A percentile compares a stretch with the other conserved stretches of the same genome.
phyloP scores from a whole-genome alignment of 2,888 invertebrate genomes.

The Altica lythri region DNA sequence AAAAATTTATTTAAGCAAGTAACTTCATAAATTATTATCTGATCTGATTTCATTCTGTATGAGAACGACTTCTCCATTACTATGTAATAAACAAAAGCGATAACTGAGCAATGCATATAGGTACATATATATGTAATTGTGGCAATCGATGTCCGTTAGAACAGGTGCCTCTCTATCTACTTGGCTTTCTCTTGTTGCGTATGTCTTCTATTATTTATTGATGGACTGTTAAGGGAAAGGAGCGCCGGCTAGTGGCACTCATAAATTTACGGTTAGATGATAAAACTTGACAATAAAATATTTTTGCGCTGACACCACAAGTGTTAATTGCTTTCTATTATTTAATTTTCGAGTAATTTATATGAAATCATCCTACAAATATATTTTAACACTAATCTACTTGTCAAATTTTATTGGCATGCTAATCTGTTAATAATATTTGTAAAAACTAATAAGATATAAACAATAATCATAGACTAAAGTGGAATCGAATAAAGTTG shows the following conservation, averaged over 20 bases:
- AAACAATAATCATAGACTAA: too few relatives aligned
- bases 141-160: conserved; percentile 35
- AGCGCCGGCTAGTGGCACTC: conserved; percentile 29
- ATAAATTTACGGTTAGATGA: conserved; percentile 26
- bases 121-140: conserved; percentile 33
- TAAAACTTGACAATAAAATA: conserved; percentile 25
- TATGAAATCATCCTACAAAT: too few relatives aligned
- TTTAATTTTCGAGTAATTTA: conserved; percentile 11
- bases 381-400: too few relatives aligned
- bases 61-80: conserved; percentile 26
- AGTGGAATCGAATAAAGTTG: too few relatives aligned
- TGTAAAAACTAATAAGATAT: too few relatives aligned
- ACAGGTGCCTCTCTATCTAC: conserved; percentile 40
- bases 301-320: conserved; percentile 13
- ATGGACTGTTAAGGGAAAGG: conserved; percentile 35
- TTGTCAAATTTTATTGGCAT: too few relatives aligned
- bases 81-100: conserved; percentile 34
- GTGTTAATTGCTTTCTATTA: conserved; percentile 14
- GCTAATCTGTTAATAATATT: too few relatives aligned
- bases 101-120: neutral
- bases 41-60: conserved; percentile 20
- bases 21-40: too few relatives aligned
- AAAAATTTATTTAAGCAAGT: too few relatives aligned
- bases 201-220: conserved; percentile 41
- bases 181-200: conserved; percentile 39